Conservation (phyloP, 1,140 invertebrate species). For the Solen grandis region DNA sequence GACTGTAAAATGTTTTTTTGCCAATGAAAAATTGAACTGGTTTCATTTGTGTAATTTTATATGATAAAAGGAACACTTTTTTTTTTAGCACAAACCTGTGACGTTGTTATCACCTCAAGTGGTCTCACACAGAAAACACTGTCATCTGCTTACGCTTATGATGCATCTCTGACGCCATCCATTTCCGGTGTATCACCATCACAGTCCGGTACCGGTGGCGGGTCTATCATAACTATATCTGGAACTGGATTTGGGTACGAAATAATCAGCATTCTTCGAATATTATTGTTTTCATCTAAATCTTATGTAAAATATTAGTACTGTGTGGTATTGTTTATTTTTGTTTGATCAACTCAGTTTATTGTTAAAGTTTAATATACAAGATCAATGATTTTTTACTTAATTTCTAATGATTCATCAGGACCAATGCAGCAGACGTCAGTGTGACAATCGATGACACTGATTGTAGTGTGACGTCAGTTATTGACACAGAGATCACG, state of each 20-base stretch:
- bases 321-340: no score
- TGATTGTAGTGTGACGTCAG: neutral
- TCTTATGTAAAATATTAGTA: no score
- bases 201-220: neutral
- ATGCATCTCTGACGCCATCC: neutral
- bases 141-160: neutral
- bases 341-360: no score
- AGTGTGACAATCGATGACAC: neutral
- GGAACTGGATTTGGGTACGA: neutral
- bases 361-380: no score
- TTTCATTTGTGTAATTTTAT: no score
- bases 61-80: no score
- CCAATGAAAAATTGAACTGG: no score
- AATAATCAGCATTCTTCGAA: no score
- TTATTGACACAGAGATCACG: neutral
- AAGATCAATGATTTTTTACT: no score
- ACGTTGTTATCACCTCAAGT: neutral
- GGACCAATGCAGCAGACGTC: neutral
- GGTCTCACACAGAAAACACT: neutral
- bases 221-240: neutral
- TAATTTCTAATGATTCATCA: no score
- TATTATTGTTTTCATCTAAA: no score
- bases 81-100: neutral
- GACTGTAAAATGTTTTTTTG: no score
- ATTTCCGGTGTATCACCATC: neutral